Conservation (phyloP, 2,888 invertebrate genomes). For the Rhagophthalmus giganteus region DNA sequence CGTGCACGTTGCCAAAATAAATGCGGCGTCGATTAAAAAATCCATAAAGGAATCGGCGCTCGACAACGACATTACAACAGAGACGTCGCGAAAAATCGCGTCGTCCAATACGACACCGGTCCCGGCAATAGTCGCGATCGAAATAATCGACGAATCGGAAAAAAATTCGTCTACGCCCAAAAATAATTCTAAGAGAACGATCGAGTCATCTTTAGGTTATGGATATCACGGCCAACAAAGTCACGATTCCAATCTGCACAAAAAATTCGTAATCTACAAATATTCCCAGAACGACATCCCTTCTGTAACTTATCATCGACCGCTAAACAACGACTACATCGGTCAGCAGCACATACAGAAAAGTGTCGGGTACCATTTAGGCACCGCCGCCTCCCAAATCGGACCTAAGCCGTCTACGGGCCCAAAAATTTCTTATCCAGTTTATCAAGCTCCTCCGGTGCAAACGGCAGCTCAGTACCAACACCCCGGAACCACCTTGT, state of each 20-base stretch:
- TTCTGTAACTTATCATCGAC: constrained; percentile 35
- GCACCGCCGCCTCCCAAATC: constrained; percentile 9
- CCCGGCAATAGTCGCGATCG: constrained; percentile 65
- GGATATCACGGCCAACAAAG: constrained; percentile 65
- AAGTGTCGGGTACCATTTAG: constrained; percentile 44
- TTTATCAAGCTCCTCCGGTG: constrained; percentile 1
- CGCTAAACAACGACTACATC: background rate
- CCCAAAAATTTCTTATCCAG: background rate
- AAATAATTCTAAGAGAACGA: constrained; percentile 67
- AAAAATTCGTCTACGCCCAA: constrained; percentile 49
- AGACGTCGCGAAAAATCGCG: constrained; percentile 2
- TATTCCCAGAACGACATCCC: constrained; percentile 71
- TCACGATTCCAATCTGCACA: constrained; percentile 51
- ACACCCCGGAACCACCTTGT: constrained; percentile 47
- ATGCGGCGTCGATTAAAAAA: constrained; percentile 24
- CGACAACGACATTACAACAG: constrained; percentile 4
- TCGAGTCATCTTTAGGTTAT: constrained; percentile 73
- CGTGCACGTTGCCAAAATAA: background rate
- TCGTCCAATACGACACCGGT: constrained; percentile 39
- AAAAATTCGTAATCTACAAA: constrained; percentile 69
- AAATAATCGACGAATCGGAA: constrained; percentile 63
- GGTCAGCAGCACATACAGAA: constrained; percentile 38
- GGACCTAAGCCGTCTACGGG: background rate
- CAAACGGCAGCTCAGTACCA: constrained; percentile 4
- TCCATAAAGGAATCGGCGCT: constrained; percentile 9